Base-by-base conservation (phyloP, 2,888 invertebrate genomes). In the Zygothrica quintamaculata region DNA sequence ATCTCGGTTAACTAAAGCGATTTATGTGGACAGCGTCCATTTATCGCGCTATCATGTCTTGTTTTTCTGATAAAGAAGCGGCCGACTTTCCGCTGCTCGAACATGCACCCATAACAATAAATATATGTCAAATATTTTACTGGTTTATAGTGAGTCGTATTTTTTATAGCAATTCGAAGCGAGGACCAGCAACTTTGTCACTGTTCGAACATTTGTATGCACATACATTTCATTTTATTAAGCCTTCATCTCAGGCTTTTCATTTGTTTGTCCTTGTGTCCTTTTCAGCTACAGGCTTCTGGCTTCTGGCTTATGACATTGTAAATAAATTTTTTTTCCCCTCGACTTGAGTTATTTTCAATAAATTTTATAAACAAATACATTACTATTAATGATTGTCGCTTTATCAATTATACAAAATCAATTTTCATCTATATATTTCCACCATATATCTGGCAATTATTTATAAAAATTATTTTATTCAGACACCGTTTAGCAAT, bases 71-170 rank as follows among this genome's bases (percentile, higher is more conserved):
- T 29, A 29, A 29, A 53, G 52, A 18, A 46, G 37, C 26, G 16
- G 56, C 40, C 43, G 15, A 3, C 16, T 43, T 44, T 52, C 29
- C 55, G 46, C 36, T 53, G 11, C 31, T 25, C 13, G 48, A 40
- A 52, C 42, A 44, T 58, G 40, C 22, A 43, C 16, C 47, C 62
- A 64, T 65, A 65, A 65, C 67, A 67, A 80, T 85, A 80, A 80
- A 80, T 85, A 82, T 48, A 73, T 79, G 76, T 79, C 86, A 76
- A 79, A 85, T 67, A 82, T 69, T 78, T 69, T 64, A 61, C 58
- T 59, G 52, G 50, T 26, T 22, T 59, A 15, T 50, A 34, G 47
- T 36, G 39, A 62, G 8, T 52, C 16, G 3, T 12, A n/a, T 42
- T 12, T 25, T 22, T 42, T 56, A 46, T 33, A 48, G 31, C 29